A percentile compares a stretch with the other conserved stretches of the same genome.
Conservation (phyloP, 2,113 vertebrate species). For the Echinops telfairi region DNA sequence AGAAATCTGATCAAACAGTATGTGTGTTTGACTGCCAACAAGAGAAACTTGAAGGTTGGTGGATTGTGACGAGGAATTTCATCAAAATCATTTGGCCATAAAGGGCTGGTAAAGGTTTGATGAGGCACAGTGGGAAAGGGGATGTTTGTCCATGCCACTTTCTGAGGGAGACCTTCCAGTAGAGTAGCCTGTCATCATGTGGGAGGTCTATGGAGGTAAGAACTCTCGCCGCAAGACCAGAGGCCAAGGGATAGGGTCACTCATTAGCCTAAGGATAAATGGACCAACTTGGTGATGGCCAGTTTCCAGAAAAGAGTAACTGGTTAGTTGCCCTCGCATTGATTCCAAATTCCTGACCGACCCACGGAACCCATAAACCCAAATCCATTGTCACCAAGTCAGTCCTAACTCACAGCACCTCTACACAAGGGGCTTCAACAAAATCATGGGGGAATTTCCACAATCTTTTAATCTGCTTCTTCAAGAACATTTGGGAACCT, state of each 20-base stretch:
- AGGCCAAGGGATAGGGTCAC: neutral
- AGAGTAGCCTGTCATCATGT: fast-evolving
- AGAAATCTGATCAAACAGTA: neutral
- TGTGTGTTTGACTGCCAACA: neutral
- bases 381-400: neutral
- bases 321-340: neutral
- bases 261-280: neutral
- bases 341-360: no score
- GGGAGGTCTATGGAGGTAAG: neutral
- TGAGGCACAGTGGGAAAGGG: no score
- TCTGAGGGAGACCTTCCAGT: neutral
- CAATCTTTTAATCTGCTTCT: no score
- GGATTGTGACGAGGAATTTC: neutral
- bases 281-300: no score
- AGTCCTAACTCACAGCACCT: no score
- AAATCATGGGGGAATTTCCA: no score
- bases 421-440: no score
- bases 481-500: no score
- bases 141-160: neutral
- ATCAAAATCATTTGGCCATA: neutral
- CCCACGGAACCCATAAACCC: neutral
- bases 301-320: neutral
- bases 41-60: neutral
- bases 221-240: fast-evolving
- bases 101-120: neutral